Conservation (phyloP, 2,888 invertebrate genomes). For the Pristionchus mayeri region DNA sequence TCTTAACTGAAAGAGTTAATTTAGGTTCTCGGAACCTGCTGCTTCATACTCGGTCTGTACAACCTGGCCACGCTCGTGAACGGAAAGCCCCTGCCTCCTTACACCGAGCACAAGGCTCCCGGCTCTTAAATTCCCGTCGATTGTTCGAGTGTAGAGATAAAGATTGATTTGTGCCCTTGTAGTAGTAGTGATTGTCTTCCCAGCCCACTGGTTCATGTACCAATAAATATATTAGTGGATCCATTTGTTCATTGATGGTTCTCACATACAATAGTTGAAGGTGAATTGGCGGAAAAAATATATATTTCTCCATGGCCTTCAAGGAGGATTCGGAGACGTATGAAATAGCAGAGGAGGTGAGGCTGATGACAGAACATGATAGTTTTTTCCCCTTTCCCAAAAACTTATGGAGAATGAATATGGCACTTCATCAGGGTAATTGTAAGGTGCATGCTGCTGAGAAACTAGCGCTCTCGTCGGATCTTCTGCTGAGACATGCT, state of each 20-base stretch:
- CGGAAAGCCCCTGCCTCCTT: constrained; percentile 71
- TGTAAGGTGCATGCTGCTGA: constrained; percentile 34
- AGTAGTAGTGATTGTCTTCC: background rate
- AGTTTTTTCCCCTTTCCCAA: background rate
- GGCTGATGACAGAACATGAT: no score
- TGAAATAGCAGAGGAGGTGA: constrained; percentile 48
- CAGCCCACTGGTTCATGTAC: constrained; percentile 19
- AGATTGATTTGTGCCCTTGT: constrained; percentile 42
- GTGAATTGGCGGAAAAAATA: constrained; percentile 46
- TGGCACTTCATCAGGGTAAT: background rate
- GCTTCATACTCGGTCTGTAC: constrained; percentile 68
- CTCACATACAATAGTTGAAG: constrained; percentile 17
- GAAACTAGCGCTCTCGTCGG: constrained; percentile 17
- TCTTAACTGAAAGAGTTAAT: background rate
- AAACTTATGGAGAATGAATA: background rate
- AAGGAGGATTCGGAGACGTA: constrained; percentile 48
- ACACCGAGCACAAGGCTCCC: constrained; percentile 67
- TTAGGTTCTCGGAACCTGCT: constrained; percentile 55
- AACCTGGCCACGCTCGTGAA: constrained; percentile 65
- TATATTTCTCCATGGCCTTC: constrained; percentile 23
- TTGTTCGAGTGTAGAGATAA: constrained; percentile 49
- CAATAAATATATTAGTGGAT: constrained; percentile 29
- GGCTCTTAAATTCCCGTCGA: constrained; percentile 58
- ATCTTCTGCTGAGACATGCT: constrained; percentile 23
- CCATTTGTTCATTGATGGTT: background rate